Evolutionary conservation across 2,113 vertebrate species (phyloP), one percentile per base, ranked within the genome.

Genomic region (Sclerurus mexicanus): DNA sequence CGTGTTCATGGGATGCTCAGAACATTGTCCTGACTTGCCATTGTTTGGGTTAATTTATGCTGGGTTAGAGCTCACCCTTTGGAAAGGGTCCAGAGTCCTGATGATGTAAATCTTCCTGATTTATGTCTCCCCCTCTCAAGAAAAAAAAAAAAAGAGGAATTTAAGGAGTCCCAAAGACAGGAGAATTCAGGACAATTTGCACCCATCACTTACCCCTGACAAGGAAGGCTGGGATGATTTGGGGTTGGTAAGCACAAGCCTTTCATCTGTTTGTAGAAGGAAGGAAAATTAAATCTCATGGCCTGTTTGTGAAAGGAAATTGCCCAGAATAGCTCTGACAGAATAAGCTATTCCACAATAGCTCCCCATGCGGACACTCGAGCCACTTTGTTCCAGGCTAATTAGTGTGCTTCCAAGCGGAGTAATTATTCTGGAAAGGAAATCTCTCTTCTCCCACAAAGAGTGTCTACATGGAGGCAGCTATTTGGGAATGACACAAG

Each of bases 321-420:
- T 93, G 90, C 90, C 90, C 83, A 87, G 96, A 96, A 96, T 93
- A 96, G 90, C 86, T 96, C 88, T 93, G 95, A 92, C 86, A 96
- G 93, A 94, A 90, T 93, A 92, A 96, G 95, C 95, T 79, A 53
- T 96, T 95, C 95, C 80, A 96, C 96, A 96, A 96, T 95, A 93
- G 92, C 88, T 94, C 90, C 90, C 95, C 93, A 89, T 92, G 88
- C 0, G 52, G 93, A 90, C 88, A 93, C 90, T 93, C 14, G 8
- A 96, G 88, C 89, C 88, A 95, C 96, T 96, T 96, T 95, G 88
- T 96, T 95, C 95, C 95, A 89, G 92, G 94, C 92, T 95, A 95
- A 96, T 96, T 95, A 95, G 92, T 95, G 96, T 89, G 90, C 94
- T 96, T 97, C 95, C 90, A 96, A 96, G 90, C 64, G 3, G 28